Evolutionary conservation across 2,888 invertebrate genomes (phyloP).

Genomic region (Epinotia bilunana): DNA sequence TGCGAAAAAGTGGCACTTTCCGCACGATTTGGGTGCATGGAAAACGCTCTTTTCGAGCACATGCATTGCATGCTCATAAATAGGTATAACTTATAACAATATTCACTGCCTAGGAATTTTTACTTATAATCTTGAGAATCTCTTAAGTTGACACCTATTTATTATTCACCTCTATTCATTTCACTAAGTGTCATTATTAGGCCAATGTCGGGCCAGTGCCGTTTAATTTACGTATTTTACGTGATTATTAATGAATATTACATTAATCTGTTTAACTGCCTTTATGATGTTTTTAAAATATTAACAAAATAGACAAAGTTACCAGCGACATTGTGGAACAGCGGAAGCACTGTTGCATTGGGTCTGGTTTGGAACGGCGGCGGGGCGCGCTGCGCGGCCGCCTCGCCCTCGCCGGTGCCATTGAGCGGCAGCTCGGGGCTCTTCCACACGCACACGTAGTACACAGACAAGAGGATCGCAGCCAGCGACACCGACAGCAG

Average conservation of each 20-base stretch:
- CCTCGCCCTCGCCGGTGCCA: slow-evolving; percentile 52
- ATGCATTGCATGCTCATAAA: too few species aligned
- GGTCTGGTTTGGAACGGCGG: slow-evolving; percentile 46
- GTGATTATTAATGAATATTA: neutral
- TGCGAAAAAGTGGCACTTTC: too few species aligned
- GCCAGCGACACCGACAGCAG: slow-evolving; percentile 94
- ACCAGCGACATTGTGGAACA: slow-evolving; percentile 52
- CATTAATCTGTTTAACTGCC: neutral
- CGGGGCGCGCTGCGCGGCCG: slow-evolving; percentile 52
- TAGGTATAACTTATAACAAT: too few species aligned
- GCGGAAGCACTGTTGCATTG: slow-evolving; percentile 47
- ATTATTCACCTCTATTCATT: too few species aligned
- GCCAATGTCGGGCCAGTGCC: too few species aligned
- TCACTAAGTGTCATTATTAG: too few species aligned
- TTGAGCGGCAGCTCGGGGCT: slow-evolving; percentile 83
- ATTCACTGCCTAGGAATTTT: too few species aligned
- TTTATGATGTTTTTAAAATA: neutral
- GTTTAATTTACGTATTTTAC: neutral
- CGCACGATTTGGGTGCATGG: too few species aligned
- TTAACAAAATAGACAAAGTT: slow-evolving; percentile 32
- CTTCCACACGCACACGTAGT: slow-evolving; percentile 93
- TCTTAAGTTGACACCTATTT: too few species aligned
- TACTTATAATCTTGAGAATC: too few species aligned
- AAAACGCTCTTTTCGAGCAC: too few species aligned
- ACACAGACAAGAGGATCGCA: slow-evolving; percentile 91